Evolutionary conservation across 1,140 invertebrate genomes (phyloP).

Genomic region (Listronotus oregonensis): DNA sequence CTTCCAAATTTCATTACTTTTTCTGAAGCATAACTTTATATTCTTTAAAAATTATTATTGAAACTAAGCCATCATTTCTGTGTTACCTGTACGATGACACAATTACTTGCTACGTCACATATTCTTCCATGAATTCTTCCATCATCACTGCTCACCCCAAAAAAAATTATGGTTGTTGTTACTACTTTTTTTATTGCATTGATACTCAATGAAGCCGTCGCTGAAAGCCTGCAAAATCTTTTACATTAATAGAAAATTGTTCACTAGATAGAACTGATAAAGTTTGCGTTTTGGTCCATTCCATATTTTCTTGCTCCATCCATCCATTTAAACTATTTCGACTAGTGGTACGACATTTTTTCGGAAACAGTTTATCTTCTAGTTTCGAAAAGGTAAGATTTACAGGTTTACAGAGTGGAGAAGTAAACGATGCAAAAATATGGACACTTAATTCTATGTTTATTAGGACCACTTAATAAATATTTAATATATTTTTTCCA

Average conservation of each 20-base stretch:
- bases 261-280: slow-evolving; percentile 1
- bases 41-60: not conserved
- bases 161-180: no score
- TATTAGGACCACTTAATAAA: no score
- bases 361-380: not conserved
- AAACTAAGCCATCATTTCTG: slow-evolving; percentile 3
- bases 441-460: no score
- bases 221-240: slow-evolving; percentile 7
- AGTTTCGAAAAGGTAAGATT: slow-evolving; percentile 10
- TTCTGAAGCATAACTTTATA: slow-evolving; percentile 19
- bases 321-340: slow-evolving; percentile 6
- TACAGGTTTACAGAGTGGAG: slow-evolving; percentile 18
- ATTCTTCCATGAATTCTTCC: not conserved
- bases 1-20: slow-evolving; percentile 4
- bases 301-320: not conserved
- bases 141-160: no score
- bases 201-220: not conserved
- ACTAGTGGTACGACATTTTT: slow-evolving; percentile 22
- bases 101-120: not conserved
- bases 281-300: not conserved
- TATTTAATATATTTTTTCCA: no score
- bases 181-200: no score
- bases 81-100: not conserved
- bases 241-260: slow-evolving; percentile 17
- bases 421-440: not conserved